Evolutionary conservation across 2,888 invertebrate species (phyloP), one percentile per base, ranked within the genome.

Genomic region (Micoletzkya japonica): DNA sequence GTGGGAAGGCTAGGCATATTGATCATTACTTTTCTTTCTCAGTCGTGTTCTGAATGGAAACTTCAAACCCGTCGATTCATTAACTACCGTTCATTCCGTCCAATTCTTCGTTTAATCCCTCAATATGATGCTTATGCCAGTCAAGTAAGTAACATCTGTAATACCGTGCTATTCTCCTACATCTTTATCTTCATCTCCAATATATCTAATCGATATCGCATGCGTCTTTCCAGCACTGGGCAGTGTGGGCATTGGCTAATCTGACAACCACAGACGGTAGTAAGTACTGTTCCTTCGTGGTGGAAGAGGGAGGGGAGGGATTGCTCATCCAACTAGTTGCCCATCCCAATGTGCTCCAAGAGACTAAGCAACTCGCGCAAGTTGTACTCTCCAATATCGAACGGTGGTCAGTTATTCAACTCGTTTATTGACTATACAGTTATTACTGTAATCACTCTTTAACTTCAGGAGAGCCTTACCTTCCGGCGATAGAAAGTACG

Each of bases 161-260:
- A n/a, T n/a, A n/a, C n/a, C n/a, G n/a, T n/a, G n/a, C n/a, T n/a
- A n/a, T n/a, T n/a, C n/a, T 57, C 6, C 6, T 6, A 6, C 24
- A 52, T n/a, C n/a, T 6, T 52, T n/a, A 52, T 24, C 88, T 96
- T 34, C 90, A 92, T 75, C 88, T 96, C 74, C 90, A 95, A 57
- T 89, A 90, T 74, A 74, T 80, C 37, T 90, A 91, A 68, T 90
- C 93, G 85, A 94, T 94, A 0, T 92, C 93, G 0, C 91, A 93
- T 86, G 94, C 94, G 86, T 20, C 6, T 14, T 61, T 61, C 2
- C 61, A 64, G 64, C 64, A 64, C 26, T 64, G 64, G 64, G 64
- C 92, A 93, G 86, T 96, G 96, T 97, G 96, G 96, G 96, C 96
- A 0, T 89, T 97, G 72, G 95, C 95, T 61, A 97, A 97, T 88